These are phyloP conservation scores for Hypothenemus hampei DNA, from an alignment of 1,140 invertebrate genomes.

Conservation along the genomic window DNA sequence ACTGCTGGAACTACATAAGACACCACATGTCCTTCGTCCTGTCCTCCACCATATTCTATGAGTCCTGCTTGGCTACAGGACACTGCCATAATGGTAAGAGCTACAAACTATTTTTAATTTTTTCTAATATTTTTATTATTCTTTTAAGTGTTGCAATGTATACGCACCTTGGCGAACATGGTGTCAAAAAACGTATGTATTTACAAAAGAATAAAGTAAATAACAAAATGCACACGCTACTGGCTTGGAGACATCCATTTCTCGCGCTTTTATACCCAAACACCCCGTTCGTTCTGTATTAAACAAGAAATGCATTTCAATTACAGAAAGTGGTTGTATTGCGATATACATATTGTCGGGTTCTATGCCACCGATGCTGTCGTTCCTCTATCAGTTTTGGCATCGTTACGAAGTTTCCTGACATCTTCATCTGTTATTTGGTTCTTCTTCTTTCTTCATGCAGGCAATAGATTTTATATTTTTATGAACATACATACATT, in stretches of 20 bases:
- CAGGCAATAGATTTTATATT: too few species aligned
- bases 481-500: too few species aligned
- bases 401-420: too few species aligned
- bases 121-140: not conserved
- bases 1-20: conserved; percentile 7
- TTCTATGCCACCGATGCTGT: too few species aligned
- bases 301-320: conserved; percentile 10
- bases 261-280: conserved; percentile 7
- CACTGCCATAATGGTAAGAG: conserved; percentile 5
- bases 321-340: conserved; percentile 3
- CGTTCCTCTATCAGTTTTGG: too few species aligned
- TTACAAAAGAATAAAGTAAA: too few species aligned
- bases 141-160: not conserved
- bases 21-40: conserved; percentile 9
- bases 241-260: conserved; percentile 2
- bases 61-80: conserved; percentile 9
- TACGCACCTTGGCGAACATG: conserved; percentile 8
- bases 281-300: not conserved
- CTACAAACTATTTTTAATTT: conserved; percentile 12
- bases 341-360: too few species aligned
- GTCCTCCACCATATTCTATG: conserved; percentile 17
- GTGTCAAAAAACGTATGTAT: not conserved
- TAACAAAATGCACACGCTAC: conserved; percentile 5
- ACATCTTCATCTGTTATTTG: too few species aligned
- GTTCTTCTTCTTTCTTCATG: too few species aligned